Evolutionary conservation across 2,797 vertebrate genomes (phyloP).

Genomic region (Poeciliopsis infans): DNA sequence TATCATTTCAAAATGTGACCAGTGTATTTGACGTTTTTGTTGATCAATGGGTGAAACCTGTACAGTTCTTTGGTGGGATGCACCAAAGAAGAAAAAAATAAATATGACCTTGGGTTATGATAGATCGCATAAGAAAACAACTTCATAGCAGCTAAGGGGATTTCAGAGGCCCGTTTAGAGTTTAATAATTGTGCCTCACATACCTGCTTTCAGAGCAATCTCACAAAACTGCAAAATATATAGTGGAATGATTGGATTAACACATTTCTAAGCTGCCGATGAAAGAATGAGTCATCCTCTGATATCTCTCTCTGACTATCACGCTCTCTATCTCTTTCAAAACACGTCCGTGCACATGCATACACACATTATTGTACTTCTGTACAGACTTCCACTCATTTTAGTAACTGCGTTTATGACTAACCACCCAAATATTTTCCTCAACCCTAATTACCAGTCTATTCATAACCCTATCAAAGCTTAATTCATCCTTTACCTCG

Average conservation of each 20-base stretch:
- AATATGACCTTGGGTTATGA: not conserved
- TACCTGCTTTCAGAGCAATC: constrained; percentile 26
- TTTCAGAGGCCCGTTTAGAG: not conserved
- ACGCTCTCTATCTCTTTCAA: not conserved
- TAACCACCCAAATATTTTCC: no score
- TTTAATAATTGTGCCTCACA: constrained; percentile 45
- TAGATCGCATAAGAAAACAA: constrained; percentile 17
- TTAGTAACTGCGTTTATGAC: no score
- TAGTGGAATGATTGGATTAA: constrained; percentile 49
- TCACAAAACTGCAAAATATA: constrained; percentile 13
- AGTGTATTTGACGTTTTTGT: not conserved
- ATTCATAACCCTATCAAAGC: no score
- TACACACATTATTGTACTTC: not conserved
- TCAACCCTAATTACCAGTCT: no score
- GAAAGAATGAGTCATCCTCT: not conserved
- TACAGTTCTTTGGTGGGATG: not conserved
- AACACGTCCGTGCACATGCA: not conserved
- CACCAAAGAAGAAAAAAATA: not conserved
- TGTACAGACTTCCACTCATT: not conserved
- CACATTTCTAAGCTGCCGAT: not conserved
- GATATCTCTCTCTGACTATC: not conserved
- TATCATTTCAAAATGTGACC: not conserved
- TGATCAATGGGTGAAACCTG: not conserved
- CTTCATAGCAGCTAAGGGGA: constrained; percentile 10
- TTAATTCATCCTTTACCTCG: no score